Conservation (phyloP, 2,797 vertebrate genomes). For the Lacerta bilineata region DNA sequence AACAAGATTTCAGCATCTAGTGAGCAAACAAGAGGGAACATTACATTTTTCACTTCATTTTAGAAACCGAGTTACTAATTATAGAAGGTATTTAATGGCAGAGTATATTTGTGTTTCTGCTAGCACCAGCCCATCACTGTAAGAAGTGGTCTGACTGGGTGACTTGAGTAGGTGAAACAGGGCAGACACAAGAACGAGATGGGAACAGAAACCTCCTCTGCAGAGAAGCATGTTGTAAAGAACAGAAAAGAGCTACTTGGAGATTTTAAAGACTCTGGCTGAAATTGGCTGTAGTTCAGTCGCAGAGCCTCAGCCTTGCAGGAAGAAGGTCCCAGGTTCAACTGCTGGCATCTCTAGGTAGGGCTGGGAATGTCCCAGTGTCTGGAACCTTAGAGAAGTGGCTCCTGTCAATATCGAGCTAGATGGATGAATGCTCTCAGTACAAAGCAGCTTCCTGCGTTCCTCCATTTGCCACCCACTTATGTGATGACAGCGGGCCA, state of each 20-base stretch:
- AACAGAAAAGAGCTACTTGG: not conserved
- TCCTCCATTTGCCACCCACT: not conserved
- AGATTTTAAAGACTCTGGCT: not conserved
- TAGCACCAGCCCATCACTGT: constrained; percentile 54
- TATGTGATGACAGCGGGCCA: no score
- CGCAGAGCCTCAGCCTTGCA: no score
- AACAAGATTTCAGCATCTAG: constrained; percentile 81
- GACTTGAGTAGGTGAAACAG: rapidly evolving
- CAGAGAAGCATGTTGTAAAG: rapidly evolving
- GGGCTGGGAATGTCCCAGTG: no score
- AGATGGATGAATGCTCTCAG: no score
- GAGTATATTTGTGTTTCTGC: constrained; percentile 65
- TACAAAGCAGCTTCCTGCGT: no score
- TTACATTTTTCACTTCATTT: constrained; percentile 85
- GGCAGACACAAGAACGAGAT: not conserved
- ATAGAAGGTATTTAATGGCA: constrained; percentile 82
- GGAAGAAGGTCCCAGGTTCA: no score
- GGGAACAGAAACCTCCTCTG: not conserved
- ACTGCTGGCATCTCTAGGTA: no score
- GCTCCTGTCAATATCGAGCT: no score
- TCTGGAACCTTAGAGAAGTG: no score
- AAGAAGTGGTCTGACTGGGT: constrained; percentile 24
- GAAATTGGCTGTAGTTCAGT: not conserved
- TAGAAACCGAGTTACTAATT: constrained; percentile 84
- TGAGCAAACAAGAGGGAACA: constrained; percentile 80